Evolutionary conservation across 2,888 invertebrate genomes (phyloP), one percentile per base, ranked within the genome.

Genomic region (Byasa hedistus): DNA sequence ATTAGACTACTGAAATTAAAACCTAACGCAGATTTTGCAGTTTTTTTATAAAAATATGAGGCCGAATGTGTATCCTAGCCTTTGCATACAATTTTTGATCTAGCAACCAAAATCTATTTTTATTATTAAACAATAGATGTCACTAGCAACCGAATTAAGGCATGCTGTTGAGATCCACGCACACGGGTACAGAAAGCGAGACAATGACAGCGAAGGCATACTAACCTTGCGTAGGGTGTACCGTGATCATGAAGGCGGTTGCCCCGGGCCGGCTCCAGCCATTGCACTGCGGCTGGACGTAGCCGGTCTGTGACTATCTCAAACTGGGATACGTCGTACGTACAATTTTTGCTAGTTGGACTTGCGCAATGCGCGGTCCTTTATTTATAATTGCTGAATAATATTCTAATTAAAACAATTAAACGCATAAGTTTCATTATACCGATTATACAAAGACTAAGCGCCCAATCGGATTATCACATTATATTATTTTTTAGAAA

Each of bases 201-300:
- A 59, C n/a, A 4, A 23, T 2, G 8, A 2, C 3, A 0, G 0
- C 0, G 0, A 0, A 1, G 57, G 21, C 86, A 92, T 92, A 93
- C 94, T 95, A 94, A 95, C 95, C 94, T 94, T 93, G 94, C 94
- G 94, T 89, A 94, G 94, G 93, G 94, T 92, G 88, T 86, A 94
- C 93, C 93, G 93, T 93, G 95, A 95, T 95, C 95, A 94, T 1
- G 86, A 83, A 93, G 93, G 93, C 93, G 93, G 93, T 92, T 93
- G 93, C 93, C 90, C 91, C 93, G 84, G 93, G 85, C 82, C 81
- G 94, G 94, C 92, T 85, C 93, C 92, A 81, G 85, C 86, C 94
- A 94, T 95, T 94, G 95, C 95, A 95, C 94, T 81, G 72, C 81
- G 94, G 91, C 79, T 78, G 91, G 93, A 89, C 77, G 80, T 82